Evolutionary conservation across 2,888 invertebrate genomes (phyloP), one percentile per base, ranked within the genome.

Genomic region (Erebia palarica): DNA sequence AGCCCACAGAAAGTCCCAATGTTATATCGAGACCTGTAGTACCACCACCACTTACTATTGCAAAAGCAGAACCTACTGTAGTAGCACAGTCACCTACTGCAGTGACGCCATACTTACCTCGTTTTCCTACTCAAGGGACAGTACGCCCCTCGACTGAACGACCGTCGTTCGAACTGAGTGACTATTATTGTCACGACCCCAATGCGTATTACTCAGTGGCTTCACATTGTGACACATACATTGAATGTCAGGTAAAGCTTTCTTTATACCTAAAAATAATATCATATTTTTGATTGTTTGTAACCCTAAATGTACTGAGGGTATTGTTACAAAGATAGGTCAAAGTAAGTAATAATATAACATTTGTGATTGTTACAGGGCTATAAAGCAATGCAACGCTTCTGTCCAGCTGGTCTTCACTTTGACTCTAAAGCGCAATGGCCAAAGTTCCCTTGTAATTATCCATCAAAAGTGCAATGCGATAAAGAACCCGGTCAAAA

Each of bases 361-460:
- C 16, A 3, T 9, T 27, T 58, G 1, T 18, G 58, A 44, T 61
- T 44, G 16, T 75, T 69, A 21, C 75, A 71, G 82, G 94, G 96
- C 76, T 96, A 96, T 42, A 90, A 94, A 1, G 93, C 95, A 0
- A 94, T 94, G 78, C 94, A 96, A 80, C 95, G 95, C 82, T 81
- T 95, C 8, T 97, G 97, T 78, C 96, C 96, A 0, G 97, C 97
- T 80, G 97, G 97, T 9, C 91, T 97, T 27, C 92, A 96, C 58
- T 97, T 95, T 87, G 96, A 97, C 81, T 94, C 95, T 2, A 94
- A 95, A 10, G 92, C 93, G 0, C 90, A 94, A 8, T 92, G 94
- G 80, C 95, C 95, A 16, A 92, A 94, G 21, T 97, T 95, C 81
- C 97, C 97, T 4, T 97, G 97, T 78, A 95, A 96, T 72, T 97